These are phyloP conservation scores for Eclectus roratus DNA, from an alignment of 2,113 vertebrate species.

Conservation along the genomic window DNA sequence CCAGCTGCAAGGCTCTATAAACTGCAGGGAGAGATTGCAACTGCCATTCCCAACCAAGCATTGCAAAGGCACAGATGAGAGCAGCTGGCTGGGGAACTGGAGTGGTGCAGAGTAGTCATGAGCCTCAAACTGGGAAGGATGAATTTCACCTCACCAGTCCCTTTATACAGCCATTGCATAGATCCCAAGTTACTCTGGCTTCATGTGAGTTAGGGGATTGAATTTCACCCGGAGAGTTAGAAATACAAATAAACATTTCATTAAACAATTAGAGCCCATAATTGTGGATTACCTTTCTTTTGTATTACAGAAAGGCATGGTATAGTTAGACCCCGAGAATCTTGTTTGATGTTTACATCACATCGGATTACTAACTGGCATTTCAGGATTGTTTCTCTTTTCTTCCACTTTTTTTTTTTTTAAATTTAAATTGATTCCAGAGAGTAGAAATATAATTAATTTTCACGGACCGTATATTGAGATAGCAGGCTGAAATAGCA, in stretches of 20 bases:
- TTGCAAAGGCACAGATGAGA: not conserved
- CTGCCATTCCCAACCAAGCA: not conserved
- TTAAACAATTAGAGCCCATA: constrained; percentile 34
- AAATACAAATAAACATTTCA: constrained; percentile 54
- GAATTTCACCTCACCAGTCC: constrained; percentile 15
- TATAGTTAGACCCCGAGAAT: not conserved
- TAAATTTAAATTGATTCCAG: constrained; percentile 57
- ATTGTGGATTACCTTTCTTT: constrained; percentile 33
- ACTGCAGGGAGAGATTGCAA: not conserved
- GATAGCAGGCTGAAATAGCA: constrained; percentile 41
- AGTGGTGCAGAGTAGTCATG: accelerated
- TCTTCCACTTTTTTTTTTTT: not conserved
- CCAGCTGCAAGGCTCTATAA: not conserved
- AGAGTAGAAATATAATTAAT: constrained; percentile 56
- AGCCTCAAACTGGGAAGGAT: not conserved
- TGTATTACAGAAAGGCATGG: not conserved
- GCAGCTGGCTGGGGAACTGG: not conserved
- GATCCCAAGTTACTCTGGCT: not conserved
- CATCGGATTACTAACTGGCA: constrained; percentile 27
- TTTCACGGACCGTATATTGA: constrained; percentile 5
- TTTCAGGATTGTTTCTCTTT: not conserved
- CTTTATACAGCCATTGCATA: not conserved
- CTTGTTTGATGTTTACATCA: not conserved
- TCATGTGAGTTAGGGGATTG: not conserved
- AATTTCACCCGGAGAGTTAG: constrained; percentile 43